A percentile compares a stretch with the other conserved stretches of the same genome.
Evolutionary conservation across 2,797 vertebrate genomes (phyloP).

Genomic region (Paedocypris micromegethes): DNA sequence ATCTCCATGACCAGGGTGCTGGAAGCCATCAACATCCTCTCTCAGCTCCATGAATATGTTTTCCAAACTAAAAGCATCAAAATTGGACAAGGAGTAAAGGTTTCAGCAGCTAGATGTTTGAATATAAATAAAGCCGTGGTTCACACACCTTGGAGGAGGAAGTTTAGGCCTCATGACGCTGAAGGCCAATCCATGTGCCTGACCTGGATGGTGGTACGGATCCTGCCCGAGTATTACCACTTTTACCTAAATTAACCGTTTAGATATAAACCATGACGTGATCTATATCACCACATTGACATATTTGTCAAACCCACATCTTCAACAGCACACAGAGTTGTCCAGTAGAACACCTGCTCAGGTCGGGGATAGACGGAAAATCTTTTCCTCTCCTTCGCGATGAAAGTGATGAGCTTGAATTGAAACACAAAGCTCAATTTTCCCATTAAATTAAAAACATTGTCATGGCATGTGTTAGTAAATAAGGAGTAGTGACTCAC

Average conservation of each 20-base stretch:
- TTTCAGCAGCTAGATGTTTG: neutral
- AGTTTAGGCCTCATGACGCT: slow-evolving; percentile 75
- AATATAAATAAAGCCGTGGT: neutral
- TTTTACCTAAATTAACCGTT: slow-evolving; percentile 65
- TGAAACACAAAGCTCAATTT: neutral
- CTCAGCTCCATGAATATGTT: slow-evolving; percentile 78
- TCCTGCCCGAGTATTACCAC: slow-evolving; percentile 82
- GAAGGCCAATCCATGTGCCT: slow-evolving; percentile 81
- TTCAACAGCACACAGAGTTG: slow-evolving; percentile 70
- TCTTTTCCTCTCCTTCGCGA: slow-evolving; percentile 69
- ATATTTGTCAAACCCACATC: slow-evolving; percentile 62
- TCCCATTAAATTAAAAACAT: no score
- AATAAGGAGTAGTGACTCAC: slow-evolving; percentile 46
- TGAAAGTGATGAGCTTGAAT: slow-evolving; percentile 69
- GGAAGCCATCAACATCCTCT: slow-evolving; percentile 72
- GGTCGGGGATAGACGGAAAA: slow-evolving; percentile 70
- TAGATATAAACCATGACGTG: neutral
- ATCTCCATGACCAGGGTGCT: slow-evolving; percentile 78
- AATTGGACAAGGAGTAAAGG: neutral
- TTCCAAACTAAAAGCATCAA: slow-evolving; percentile 64
- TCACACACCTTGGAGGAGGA: slow-evolving; percentile 72
- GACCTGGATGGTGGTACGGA: slow-evolving; percentile 74
- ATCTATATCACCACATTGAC: neutral
- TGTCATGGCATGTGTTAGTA: no score
- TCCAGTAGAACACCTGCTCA: slow-evolving; percentile 76